Base-by-base conservation (phyloP, 2,888 invertebrate genomes). In the Hydriomena furcata region DNA sequence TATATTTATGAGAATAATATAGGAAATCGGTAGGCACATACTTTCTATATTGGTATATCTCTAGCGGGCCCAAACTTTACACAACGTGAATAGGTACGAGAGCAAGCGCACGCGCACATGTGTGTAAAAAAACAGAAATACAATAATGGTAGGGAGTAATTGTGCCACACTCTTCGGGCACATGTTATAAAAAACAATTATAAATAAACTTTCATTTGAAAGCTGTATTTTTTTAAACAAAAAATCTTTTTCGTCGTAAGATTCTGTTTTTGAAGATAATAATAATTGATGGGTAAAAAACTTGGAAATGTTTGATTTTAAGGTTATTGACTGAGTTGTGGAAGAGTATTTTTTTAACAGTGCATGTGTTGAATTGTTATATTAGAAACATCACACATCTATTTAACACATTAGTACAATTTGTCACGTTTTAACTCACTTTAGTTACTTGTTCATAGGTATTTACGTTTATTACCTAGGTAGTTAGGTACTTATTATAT, bases 191-290 rank as follows among this genome's bases (percentile, higher is more conserved):
- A 80, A 76, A 64, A 64, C 65, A 56, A 59, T 50, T 71, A 66
- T 81, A 89, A 87, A 88, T 87, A 87, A 85, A 82, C 84, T 80
- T 79, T 79, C 52, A 79, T 81, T 81, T 79, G 79, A 83, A 84
- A 52, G 32, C 41, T 46, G 46, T 46, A 76, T 41, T 45, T 53
- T 36, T 48, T 52, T 24, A 20, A 46, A 42, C 28, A 47, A 52
- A 46, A 52, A 41, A 35, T n/a, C 41, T 41, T 46, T 35, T 44
- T 41, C 36, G 20, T 32, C n/a, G 20, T 8, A 13, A 21, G 30
- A 25, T 49, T n/a, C 30, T 37, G 31, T 53, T 44, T 48, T 49
- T 42, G 32, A 44, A 51, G 42, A 30, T 37, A 43, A 44, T 43
- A 37, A 30, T 37, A 43, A 44, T 43, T 50, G 35, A 45, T 51